Base-by-base conservation (phyloP, 2,888 invertebrate species). In the Idaea aversata region DNA sequence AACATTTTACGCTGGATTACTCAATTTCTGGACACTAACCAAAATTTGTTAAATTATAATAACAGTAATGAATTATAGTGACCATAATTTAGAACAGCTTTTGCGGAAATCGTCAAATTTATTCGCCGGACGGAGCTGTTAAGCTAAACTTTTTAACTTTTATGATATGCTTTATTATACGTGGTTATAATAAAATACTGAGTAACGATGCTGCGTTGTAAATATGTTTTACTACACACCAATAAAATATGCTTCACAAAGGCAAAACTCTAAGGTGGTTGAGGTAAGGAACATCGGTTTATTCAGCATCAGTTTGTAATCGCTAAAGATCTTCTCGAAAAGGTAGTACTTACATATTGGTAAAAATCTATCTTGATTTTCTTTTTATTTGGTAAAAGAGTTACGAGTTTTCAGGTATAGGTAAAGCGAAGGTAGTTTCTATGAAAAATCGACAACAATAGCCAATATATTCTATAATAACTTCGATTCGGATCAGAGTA, bases 1-100 rank as follows among this genome's bases (percentile, higher is more conserved):
- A 76, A 77, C 72, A 77, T 77, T 77, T 76, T 80, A 77, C 77
- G 76, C 47, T 77, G 79, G 77, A 77, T 78, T 79, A 70, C 71
- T 47, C 47, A 47, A 47, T 47, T 47, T 47, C 47, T 47, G 47
- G 47, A 47, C 7, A 47, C 38, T 38, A 38, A 38, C 47, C 47
- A 47, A 47, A 13, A 47, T 10, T 47, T 47, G 47, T 47, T 13
- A 47, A 10, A 47, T 47, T 47, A 47, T 47, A 47, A 47, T 47
- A 47, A 10, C 47, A 47, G 47, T 47, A 36, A 47, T 47, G 47
- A 47, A 47, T 47, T 47, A 47, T 47, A 47, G 47, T 47, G 10
- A 47, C 47, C 47, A 47, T 47, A 47, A 47, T 47, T 47, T 47
- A 47, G 13, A 47, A 47, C 47, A 47, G 47, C 47, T 47, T 47